Base-by-base conservation (phyloP, 2,888 invertebrate genomes). In the Xylophagus ater region DNA sequence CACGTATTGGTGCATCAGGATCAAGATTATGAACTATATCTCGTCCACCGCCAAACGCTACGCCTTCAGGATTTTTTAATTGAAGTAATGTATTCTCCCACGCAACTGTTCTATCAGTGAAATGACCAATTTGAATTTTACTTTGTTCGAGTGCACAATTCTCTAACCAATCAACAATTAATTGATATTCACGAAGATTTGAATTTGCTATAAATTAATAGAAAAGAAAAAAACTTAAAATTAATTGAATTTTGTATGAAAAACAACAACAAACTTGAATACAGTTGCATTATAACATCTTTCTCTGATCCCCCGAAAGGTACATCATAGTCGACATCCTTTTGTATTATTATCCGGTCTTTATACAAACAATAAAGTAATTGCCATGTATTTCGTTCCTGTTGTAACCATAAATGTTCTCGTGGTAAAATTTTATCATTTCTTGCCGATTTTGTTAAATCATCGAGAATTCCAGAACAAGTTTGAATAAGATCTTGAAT, bases 131-230 rank as follows among this genome's bases (percentile, higher is more conserved):
- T 42, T 73, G 62, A 48, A 48, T 64, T 18, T 59, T 53, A 4
- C 65, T 61, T 25, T 69, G 65, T 47, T 78, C 78, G 6, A 71
- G 62, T 13, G 87, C 82, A 58, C 81, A 84, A 25, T 78, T 74
- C 62, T 94, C 94, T 37, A 94, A 60, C 94, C 94, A 94, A 61
- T 93, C 93, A 17, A 93, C 81, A 26, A 94, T 77, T 33, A 92
- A 59, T 60, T 94, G 87, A 53, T 81, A 75, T 55, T 84, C 75
- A 21, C 84, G 64, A 20, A 76, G 52, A 41, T 72, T 73, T 0
- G 72, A 61, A 51, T 75, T 73, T 38, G 65, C 65, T 60, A 62
- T 21, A 44, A 40, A 29, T 18, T 13, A 2, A 9, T 24, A 19
- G 14, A 33, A n/a, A 26, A 8, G 17, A 34, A 12, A n/a, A 10